These are phyloP conservation scores for Microtus richardsoni DNA, from an alignment of 2,113 vertebrate genomes.

Conservation along the genomic window DNA sequence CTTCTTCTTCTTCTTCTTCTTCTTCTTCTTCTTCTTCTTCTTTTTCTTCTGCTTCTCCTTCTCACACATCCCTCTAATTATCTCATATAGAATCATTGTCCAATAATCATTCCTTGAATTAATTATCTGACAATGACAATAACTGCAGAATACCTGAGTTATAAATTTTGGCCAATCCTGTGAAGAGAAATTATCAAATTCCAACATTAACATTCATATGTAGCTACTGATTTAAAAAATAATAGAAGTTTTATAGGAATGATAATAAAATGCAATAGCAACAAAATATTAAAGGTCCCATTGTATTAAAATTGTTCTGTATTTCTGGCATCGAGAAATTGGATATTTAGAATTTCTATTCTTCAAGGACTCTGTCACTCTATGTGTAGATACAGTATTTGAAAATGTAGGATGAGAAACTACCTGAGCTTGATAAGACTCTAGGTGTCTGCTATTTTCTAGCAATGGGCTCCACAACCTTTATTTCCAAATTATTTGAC, in stretches of 20 bases:
- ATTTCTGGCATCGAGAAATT: conserved; percentile 12
- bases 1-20: not conserved
- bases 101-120: conserved; percentile 9
- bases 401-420: conserved; percentile 20
- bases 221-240: conserved; percentile 14
- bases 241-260: not conserved
- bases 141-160: not conserved
- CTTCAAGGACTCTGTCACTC: not conserved
- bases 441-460: conserved; percentile 10
- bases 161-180: not conserved
- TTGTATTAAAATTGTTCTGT: conserved; percentile 13
- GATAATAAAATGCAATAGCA: not conserved
- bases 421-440: conserved; percentile 11
- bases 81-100: not conserved
- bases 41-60: too few species aligned
- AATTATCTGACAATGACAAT: conserved; percentile 20
- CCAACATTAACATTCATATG: not conserved
- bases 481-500: conserved; percentile 36
- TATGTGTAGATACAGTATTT: conserved; percentile 3
- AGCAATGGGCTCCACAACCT: not conserved
- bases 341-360: conserved; percentile 19
- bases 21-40: too few species aligned
- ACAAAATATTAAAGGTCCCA: not conserved
- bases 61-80: not conserved
- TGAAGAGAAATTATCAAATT: conserved; percentile 12